A percentile compares a stretch with the other conserved stretches of the same genome.
Evolutionary conservation across 2,888 invertebrate species (phyloP).

Genomic region (Entomobrya multifasciata): DNA sequence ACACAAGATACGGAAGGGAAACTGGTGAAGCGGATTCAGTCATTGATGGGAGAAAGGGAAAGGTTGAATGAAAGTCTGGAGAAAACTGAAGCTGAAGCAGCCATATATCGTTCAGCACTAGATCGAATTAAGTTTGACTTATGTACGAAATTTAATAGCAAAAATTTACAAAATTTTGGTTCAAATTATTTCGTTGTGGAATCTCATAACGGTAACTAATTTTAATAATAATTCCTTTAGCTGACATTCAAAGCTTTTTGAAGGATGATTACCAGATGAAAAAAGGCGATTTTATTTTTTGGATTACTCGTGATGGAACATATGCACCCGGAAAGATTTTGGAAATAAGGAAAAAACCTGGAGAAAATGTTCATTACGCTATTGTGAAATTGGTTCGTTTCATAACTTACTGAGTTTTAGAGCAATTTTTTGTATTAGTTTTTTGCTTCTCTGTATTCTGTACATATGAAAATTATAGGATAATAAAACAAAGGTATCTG

Average conservation of each 20-base stretch:
- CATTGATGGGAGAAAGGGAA: conserved; percentile 58
- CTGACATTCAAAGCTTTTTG: conserved; percentile 68
- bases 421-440: background rate
- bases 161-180: background rate
- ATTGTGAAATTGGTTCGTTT: conserved; percentile 72
- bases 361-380: conserved; percentile 66
- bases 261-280: conserved; percentile 62
- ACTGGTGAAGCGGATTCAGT: conserved; percentile 64
- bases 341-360: conserved; percentile 71
- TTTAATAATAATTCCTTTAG: conserved; percentile 41
- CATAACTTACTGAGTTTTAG: no score
- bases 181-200: background rate
- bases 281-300: conserved; percentile 73
- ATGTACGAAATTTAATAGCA: conserved; percentile 24
- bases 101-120: conserved; percentile 44
- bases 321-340: conserved; percentile 68
- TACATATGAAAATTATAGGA: conserved; percentile 64
- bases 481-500: conserved; percentile 65
- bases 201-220: background rate
- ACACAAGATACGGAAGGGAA: conserved; percentile 28
- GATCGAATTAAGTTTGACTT: conserved; percentile 70
- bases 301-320: conserved; percentile 66
- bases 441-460: background rate
- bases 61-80: conserved; percentile 21
- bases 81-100: conserved; percentile 49